Percentiles rank a stretch among this genome's conserved stretches.
These are phyloP conservation scores for Plagodis pulveraria DNA, from an alignment of 2,888 invertebrate species.

Conservation along the genomic window DNA sequence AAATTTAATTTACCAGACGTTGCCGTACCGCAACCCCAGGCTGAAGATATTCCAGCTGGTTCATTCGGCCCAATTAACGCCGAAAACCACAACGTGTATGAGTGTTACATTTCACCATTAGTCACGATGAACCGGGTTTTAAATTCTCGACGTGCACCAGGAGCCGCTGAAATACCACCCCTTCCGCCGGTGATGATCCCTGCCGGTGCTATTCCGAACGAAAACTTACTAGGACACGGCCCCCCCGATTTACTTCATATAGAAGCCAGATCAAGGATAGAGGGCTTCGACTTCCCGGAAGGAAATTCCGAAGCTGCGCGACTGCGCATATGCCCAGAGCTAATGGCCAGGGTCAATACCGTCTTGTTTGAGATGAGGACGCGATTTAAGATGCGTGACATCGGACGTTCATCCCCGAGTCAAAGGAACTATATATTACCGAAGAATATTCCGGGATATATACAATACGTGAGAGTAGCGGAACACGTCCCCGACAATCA, in stretches of 20 bases:
- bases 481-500: not conserved
- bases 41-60: constrained; percentile 19
- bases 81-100: constrained; percentile 19
- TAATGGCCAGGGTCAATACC: constrained; percentile 28
- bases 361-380: constrained; percentile 22
- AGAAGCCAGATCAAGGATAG: constrained; percentile 27
- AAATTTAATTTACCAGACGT: constrained; percentile 30
- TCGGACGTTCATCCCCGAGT: no score
- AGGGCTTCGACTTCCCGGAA: constrained; percentile 32
- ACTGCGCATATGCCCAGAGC: constrained; percentile 20
- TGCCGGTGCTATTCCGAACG: no score
- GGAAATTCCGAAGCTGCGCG: constrained; percentile 23
- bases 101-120: constrained; percentile 27
- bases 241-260: no score
- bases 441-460: no score
- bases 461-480: no score
- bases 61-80: constrained; percentile 10
- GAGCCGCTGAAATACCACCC: constrained; percentile 25
- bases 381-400: constrained; percentile 21
- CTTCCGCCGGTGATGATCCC: constrained; percentile 29
- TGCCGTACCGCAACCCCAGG: constrained; percentile 28
- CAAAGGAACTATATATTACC: no score
- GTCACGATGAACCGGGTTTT: constrained; percentile 28
- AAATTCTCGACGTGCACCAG: constrained; percentile 12
- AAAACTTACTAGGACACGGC: no score